These are phyloP conservation scores for Achroia grisella DNA, from an alignment of 1,140 invertebrate genomes.

Conservation along the genomic window DNA sequence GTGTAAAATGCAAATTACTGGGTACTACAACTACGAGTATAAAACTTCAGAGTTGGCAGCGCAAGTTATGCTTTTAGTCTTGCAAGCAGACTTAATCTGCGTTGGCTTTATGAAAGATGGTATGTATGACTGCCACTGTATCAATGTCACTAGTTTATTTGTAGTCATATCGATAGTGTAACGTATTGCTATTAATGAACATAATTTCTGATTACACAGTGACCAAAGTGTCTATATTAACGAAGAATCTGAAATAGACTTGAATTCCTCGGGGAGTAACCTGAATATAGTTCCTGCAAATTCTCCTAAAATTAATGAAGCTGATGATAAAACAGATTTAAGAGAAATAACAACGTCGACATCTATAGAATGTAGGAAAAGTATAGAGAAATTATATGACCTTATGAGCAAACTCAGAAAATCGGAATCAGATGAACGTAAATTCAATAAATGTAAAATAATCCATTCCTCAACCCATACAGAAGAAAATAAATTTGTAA, in stretches of 20 bases:
- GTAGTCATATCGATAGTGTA: too few species aligned
- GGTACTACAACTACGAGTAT: too few species aligned
- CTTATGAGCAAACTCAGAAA: conserved; percentile 43
- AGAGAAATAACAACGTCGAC: conserved; percentile 15
- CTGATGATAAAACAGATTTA: conserved; percentile 2
- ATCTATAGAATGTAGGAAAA: conserved; percentile 46
- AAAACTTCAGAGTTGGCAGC: too few species aligned
- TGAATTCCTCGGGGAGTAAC: conserved; percentile 2
- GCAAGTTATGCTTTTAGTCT: too few species aligned
- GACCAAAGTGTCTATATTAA: too few species aligned
- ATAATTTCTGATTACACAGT: neutral
- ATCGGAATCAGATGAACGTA: conserved; percentile 12
- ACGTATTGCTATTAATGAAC: too few species aligned
- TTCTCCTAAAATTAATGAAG: conserved; percentile 16
- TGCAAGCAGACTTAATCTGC: too few species aligned
- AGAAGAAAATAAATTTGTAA: neutral
- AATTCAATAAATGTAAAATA: too few species aligned
- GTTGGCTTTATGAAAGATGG: too few species aligned
- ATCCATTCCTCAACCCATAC: neutral
- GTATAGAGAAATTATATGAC: conserved; percentile 56
- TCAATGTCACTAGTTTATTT: too few species aligned
- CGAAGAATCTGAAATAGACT: neutral
- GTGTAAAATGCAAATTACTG: too few species aligned
- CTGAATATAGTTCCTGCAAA: conserved; percentile 22
- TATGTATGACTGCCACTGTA: too few species aligned